phyloP scores from a whole-genome alignment of 1,140 invertebrate species.

The Nephila pilipes region DNA sequence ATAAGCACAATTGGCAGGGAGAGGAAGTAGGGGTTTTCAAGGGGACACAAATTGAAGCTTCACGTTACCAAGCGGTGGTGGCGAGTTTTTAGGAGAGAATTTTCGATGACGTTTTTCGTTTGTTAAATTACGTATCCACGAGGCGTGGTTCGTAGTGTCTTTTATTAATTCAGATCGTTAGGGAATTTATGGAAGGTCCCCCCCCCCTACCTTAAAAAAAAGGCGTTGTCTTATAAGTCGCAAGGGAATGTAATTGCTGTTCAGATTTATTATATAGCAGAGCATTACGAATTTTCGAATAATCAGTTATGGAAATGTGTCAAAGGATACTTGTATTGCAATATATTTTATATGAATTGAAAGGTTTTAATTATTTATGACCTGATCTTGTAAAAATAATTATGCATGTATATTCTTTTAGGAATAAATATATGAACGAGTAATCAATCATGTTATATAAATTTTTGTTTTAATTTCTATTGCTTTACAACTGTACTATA shows the following conservation, averaged over 20 bases:
- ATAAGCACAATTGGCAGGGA: conserved; percentile 57
- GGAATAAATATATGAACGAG: too few relatives aligned
- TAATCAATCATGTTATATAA: too few relatives aligned
- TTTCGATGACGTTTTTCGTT: conserved; percentile 29
- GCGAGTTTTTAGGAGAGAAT: not conserved
- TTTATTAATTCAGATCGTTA: conserved; percentile 34
- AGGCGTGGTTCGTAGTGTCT: not conserved
- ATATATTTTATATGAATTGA: not conserved
- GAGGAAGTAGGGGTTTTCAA: conserved; percentile 44
- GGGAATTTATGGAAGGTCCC: not conserved
- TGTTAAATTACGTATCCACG: not conserved
- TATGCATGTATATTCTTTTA: too few relatives aligned
- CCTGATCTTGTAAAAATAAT: too few relatives aligned
- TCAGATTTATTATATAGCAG: not conserved
- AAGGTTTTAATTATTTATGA: too few relatives aligned
- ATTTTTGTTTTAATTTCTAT: too few relatives aligned
- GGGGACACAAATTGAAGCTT: conserved; percentile 21
- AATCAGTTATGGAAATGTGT: not conserved
- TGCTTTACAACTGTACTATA: too few relatives aligned
- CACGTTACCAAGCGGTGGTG: not conserved
- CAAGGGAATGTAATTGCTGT: conserved; percentile 16
- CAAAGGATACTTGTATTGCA: not conserved
- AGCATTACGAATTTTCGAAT: not conserved
- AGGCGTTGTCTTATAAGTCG: not conserved
- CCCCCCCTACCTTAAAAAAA: not conserved